Evolutionary conservation across 2,113 vertebrate species (phyloP), one percentile per base, ranked within the genome.

Genomic region (Leucopsar rothschildi): DNA sequence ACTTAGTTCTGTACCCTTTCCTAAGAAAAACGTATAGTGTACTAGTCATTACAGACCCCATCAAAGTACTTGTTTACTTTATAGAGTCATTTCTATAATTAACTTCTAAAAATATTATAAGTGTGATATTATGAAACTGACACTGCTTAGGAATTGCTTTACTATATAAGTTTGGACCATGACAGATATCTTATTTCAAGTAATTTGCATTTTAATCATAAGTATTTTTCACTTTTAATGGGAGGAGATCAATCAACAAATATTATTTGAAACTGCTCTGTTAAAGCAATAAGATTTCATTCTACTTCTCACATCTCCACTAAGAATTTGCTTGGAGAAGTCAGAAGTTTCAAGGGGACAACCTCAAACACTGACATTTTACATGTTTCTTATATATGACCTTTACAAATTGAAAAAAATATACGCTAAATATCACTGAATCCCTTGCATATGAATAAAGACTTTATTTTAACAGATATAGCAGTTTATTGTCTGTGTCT

Each of bases 301-400:
- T 55, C 16, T 50, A 12, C 4, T 7, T 59, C 3, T 35, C 1
- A 0, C 12, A 3, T 2, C 5, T 60, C 23, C 28, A 37, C 22
- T 49, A 63, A 29, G 16, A 79, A 55, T 59, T 90, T 45, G 0
- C 11, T 79, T 63, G 19, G 13, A 57, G 47, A 82, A 64, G 4
- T 57, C 25, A 47, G 8, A 7, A 44, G 2, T 79, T 93, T 79
- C 69, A 73, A 28, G 40, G 23, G 18, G 14, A 71, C 19, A 75
- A 0, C 6, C 37, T 8, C 71, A 85, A 84, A 1, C 9, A 8
- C 17, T 78, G 44, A 49, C 14, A 78, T 53, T 64, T 73, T 63
- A 45, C 2, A 28, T 28, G 5, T 68, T 66, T 68, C 44, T 77
- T 83, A 40, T 45, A 53, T 45, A 45, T 37, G 37, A 28, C 15